phyloP scores from a whole-genome alignment of 2,888 invertebrate genomes.

The Pollenia griseotomentosa region DNA sequence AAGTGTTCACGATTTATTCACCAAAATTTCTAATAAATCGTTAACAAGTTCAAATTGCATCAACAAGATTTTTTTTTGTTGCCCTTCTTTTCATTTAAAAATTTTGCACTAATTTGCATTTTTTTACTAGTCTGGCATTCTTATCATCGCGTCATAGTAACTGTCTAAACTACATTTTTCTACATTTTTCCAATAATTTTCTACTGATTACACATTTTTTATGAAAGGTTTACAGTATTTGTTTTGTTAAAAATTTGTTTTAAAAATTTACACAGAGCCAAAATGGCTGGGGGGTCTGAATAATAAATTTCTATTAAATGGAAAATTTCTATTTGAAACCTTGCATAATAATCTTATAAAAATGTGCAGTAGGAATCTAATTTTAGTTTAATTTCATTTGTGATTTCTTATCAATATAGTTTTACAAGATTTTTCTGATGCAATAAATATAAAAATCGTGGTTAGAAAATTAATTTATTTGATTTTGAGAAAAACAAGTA shows the following conservation, averaged over 20 bases:
- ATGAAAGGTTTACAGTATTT: constrained; percentile 23
- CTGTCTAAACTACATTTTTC: background rate
- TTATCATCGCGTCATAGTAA: background rate
- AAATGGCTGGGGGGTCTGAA: constrained; percentile 40
- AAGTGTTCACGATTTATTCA: too few relatives aligned
- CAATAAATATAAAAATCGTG: constrained; percentile 40
- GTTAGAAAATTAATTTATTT: constrained; percentile 44
- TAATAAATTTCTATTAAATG: constrained; percentile 15
- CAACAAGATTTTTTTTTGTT: too few relatives aligned
- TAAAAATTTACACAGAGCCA: background rate
- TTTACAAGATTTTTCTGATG: constrained; percentile 46
- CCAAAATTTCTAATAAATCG: too few relatives aligned
- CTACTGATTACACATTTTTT: background rate
- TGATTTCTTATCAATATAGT: constrained; percentile 51
- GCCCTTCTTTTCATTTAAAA: too few relatives aligned
- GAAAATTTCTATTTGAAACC: constrained; percentile 29
- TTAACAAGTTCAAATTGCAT: too few relatives aligned
- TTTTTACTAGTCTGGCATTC: background rate
- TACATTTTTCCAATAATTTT: background rate
- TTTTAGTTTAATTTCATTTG: constrained; percentile 17
- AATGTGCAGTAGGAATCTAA: background rate
- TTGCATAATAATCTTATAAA: constrained; percentile 2
- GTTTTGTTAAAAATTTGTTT: constrained; percentile 10
- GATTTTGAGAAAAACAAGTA: constrained; percentile 8
- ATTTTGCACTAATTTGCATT: background rate